Evolutionary conservation across 2,888 invertebrate species (phyloP).

Genomic region (Adelognathus sp.): DNA sequence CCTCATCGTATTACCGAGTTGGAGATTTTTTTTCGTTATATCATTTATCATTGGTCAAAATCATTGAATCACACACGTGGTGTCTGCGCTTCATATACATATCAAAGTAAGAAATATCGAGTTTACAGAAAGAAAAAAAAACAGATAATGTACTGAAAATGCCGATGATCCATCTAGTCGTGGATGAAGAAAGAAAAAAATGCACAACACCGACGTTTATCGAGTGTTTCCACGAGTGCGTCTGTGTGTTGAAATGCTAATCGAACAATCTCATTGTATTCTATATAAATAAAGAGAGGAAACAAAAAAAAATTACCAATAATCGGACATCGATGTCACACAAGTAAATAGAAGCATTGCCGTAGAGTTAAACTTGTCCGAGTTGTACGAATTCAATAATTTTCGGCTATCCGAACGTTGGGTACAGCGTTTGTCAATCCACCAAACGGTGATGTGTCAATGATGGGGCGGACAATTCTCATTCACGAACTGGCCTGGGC

Average conservation of each 20-base stretch:
- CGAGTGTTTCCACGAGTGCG: background rate
- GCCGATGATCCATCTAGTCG: too few species aligned
- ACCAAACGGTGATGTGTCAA: background rate
- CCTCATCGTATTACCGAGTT: background rate
- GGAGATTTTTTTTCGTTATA: too few species aligned
- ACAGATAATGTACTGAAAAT: background rate
- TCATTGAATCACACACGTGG: background rate
- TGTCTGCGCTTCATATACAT: background rate
- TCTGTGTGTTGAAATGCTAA: too few species aligned
- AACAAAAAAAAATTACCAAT: background rate
- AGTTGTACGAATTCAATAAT: background rate
- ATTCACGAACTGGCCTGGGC: background rate
- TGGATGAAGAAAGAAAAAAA: too few species aligned
- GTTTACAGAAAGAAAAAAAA: background rate
- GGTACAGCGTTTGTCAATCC: background rate
- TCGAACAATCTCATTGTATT: background rate
- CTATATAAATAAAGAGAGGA: background rate
- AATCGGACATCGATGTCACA: background rate
- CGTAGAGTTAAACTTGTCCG: background rate
- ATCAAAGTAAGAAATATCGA: background rate
- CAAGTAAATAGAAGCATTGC: background rate
- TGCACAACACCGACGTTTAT: background rate
- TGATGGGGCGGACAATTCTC: background rate
- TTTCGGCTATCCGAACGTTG: background rate
- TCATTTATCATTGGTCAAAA: slow-evolving; percentile 20